Evolutionary conservation across 2,888 invertebrate genomes (phyloP).

Genomic region (Carterocephalus palaemon): DNA sequence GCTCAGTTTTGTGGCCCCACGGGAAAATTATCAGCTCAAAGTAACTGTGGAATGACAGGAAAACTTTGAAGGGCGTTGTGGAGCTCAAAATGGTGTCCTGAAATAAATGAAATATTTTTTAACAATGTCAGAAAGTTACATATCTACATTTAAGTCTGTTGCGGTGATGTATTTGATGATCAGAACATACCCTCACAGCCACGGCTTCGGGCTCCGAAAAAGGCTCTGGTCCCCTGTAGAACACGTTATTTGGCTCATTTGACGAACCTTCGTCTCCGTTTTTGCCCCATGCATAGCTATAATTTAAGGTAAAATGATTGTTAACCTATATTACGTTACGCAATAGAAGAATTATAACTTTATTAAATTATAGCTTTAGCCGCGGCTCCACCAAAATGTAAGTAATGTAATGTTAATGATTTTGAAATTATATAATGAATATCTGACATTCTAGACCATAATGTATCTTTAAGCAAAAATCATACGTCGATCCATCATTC

Average conservation of each 20-base stretch:
- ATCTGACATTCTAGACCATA: no score
- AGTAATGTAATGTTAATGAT: no score
- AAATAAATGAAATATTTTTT: conserved; percentile 27
- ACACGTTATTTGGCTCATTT: conserved; percentile 86
- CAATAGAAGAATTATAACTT: no score
- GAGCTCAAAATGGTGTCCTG: conserved; percentile 65
- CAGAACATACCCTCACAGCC: conserved; percentile 77
- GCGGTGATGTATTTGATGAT: background rate
- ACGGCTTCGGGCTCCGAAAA: conserved; percentile 93
- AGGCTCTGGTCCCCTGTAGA: conserved; percentile 86
- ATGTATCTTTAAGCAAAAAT: no score
- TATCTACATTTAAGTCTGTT: background rate
- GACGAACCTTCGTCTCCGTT: conserved; percentile 84
- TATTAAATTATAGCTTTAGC: no score
- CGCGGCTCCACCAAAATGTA: no score
- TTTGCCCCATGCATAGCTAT: conserved; percentile 89
- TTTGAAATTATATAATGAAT: no score
- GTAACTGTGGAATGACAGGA: conserved; percentile 70
- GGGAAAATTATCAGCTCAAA: conserved; percentile 69
- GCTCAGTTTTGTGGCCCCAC: conserved; percentile 63
- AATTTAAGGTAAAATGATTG: conserved; percentile 24
- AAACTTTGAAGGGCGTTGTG: conserved; percentile 58
- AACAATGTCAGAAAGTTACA: no score
- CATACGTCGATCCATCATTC: no score
- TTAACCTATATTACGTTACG: no score